phyloP scores from a whole-genome alignment of 2,797 vertebrate genomes.

The Meda fulgida region DNA sequence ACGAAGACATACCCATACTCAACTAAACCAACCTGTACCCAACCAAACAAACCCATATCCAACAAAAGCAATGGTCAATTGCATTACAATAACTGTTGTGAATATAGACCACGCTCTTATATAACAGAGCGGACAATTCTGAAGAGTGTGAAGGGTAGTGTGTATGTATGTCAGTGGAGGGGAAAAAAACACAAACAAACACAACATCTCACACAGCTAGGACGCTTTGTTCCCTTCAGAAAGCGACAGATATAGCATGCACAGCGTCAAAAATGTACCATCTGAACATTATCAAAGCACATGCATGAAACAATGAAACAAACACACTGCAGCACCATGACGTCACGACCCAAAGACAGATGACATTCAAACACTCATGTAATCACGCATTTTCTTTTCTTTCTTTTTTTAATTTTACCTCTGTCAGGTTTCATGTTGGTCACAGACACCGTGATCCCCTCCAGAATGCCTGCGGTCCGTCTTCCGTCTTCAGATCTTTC shows the following conservation, averaged over 20 bases:
- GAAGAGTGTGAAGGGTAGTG: not conserved
- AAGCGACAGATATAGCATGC: not conserved
- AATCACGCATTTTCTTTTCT: not conserved
- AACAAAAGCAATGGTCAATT: not conserved
- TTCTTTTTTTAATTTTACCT: slow-evolving; percentile 78
- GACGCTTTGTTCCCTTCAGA: slow-evolving; percentile 50
- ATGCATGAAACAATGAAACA: slow-evolving; percentile 31
- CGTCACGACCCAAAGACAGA: slow-evolving; percentile 16
- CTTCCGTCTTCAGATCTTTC: slow-evolving; percentile 58
- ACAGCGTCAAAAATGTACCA: not conserved
- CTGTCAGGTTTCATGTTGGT: slow-evolving; percentile 93
- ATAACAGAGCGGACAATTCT: not conserved
- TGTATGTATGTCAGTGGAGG: not conserved
- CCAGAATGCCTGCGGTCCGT: slow-evolving; percentile 60
- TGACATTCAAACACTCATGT: slow-evolving; percentile 14
- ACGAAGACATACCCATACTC: not conserved
- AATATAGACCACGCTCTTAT: not conserved
- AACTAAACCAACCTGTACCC: not conserved
- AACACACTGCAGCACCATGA: slow-evolving; percentile 30
- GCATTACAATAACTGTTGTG: no score
- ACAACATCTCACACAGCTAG: slow-evolving; percentile 12
- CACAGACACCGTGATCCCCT: slow-evolving; percentile 76
- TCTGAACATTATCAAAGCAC: not conserved
- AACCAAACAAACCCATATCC: not conserved
- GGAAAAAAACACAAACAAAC: not conserved